Conservation (phyloP, 2,888 invertebrate genomes). For the Gymnosoma rotundatum region DNA sequence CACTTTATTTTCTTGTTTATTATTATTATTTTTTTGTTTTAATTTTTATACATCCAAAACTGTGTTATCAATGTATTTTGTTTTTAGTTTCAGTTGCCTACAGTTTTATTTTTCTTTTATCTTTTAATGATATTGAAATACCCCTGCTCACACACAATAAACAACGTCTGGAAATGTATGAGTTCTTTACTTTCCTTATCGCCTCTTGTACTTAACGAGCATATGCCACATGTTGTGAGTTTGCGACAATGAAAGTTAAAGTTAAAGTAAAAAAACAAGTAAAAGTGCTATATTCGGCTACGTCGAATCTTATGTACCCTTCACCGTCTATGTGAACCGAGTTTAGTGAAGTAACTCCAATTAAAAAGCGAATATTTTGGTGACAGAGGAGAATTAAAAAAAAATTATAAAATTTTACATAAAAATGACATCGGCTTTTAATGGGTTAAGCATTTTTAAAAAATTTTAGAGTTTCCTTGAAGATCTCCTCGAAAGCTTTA, state of each 20-base stretch:
- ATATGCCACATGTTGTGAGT: conserved; percentile 3
- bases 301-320: no score
- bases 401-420: no score
- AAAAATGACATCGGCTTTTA: no score
- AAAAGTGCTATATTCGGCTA: no score
- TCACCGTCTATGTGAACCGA: no score
- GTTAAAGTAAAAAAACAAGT: no score
- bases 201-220: neutral
- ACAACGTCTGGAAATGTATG: conserved; percentile 25
- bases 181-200: conserved; percentile 29
- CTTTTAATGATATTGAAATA: conserved; percentile 43
- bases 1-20: neutral
- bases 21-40: neutral
- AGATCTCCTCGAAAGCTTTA: no score
- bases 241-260: neutral
- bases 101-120: conserved; percentile 34
- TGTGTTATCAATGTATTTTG: conserved; percentile 36
- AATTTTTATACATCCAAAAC: conserved; percentile 12
- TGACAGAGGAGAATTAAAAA: no score
- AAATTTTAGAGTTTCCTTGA: no score
- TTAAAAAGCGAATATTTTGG: no score
- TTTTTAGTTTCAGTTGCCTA: conserved; percentile 31
- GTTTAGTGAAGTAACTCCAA: no score
- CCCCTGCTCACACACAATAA: neutral
- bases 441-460: no score